A percentile compares a stretch with the other conserved stretches of the same genome.
Evolutionary conservation across 2,888 invertebrate species (phyloP).

Genomic region (Apomyelois bistriatella): DNA sequence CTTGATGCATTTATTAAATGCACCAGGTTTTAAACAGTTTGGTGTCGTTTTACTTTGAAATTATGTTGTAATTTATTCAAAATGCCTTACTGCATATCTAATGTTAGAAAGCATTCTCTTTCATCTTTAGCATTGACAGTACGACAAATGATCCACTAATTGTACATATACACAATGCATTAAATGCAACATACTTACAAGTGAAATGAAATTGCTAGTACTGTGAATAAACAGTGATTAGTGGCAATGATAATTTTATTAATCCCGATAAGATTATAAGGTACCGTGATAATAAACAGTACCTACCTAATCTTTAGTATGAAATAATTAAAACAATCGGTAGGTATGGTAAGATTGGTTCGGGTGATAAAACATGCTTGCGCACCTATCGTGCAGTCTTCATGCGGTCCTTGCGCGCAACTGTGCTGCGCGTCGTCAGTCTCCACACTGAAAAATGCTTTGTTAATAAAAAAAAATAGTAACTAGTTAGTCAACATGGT

Average conservation of each 20-base stretch:
- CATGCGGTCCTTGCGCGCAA: constrained; percentile 64
- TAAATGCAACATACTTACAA: background rate
- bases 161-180: background rate
- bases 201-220: constrained; percentile 12
- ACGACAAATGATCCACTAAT: too few species aligned
- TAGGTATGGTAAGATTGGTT: constrained; percentile 69
- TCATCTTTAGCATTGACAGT: too few species aligned
- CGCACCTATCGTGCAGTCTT: constrained; percentile 54
- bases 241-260: constrained; percentile 57
- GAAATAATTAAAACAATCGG: constrained; percentile 78
- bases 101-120: too few species aligned
- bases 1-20: too few species aligned
- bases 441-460: constrained; percentile 1
- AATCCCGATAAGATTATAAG: constrained; percentile 70
- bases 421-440: constrained; percentile 25
- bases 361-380: constrained; percentile 60
- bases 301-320: constrained; percentile 65
- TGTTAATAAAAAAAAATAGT: constrained; percentile 16
- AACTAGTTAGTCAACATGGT: constrained; percentile 47
- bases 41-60: too few species aligned
- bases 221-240: constrained; percentile 46
- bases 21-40: too few species aligned
- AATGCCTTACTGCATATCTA: too few species aligned
- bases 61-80: too few species aligned
- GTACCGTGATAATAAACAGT: constrained; percentile 66